Evolutionary conservation across 2,797 vertebrate species (phyloP), one percentile per base, ranked within the genome.

Genomic region (Takifugu ocellatus): DNA sequence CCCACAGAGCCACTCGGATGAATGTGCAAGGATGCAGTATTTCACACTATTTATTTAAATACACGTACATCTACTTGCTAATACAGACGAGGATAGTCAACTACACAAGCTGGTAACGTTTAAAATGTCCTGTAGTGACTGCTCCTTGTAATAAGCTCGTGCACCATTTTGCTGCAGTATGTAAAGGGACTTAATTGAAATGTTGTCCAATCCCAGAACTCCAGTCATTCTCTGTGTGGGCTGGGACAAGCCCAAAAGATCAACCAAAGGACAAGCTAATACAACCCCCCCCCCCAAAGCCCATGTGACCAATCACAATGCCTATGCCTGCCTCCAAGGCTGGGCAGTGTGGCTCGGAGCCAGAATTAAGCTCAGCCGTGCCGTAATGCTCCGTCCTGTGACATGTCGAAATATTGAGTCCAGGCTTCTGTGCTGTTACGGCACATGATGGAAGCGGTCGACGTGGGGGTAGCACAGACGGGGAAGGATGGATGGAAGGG

Each of bases 361-460:
- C 87, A 91, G 83, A 84, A 72, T 89, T 87, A 82, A 82, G 74
- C 79, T 83, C 67, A 75, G 74, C 74, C 57, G 59, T 82, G 81
- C 79, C 79, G 77, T 88, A 86, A 84, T 78, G 78, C 78, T 74
- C 84, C 87, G 68, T 85, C 82, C 80, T 63, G 77, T 79, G 66
- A 72, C 74, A 66, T 72, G 65, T 76, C 81, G 79, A 83, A 86
- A 75, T 66, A 84, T 69, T 58, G 71, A 78, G 77, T 86, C 72
- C 81, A 62, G 70, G 74, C 79, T 72, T 66, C 82, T 61, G 74
- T 75, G 74, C 77, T 79, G 81, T 79, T 78, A 69, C 66, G 79
- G 79, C 77, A 78, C 78, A 84, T 81, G 76, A 57, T 74, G 63
- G 68, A 61, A 63, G 67, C 71, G 63, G 58, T 65, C 56, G 63